A percentile compares a stretch with the other conserved stretches of the same genome.
These are phyloP conservation scores for Aurelia aurita complex sp. Pacific DNA, from an alignment of 30 jellyfish, hydroid and myxozoan species.

Conservation along the genomic window DNA sequence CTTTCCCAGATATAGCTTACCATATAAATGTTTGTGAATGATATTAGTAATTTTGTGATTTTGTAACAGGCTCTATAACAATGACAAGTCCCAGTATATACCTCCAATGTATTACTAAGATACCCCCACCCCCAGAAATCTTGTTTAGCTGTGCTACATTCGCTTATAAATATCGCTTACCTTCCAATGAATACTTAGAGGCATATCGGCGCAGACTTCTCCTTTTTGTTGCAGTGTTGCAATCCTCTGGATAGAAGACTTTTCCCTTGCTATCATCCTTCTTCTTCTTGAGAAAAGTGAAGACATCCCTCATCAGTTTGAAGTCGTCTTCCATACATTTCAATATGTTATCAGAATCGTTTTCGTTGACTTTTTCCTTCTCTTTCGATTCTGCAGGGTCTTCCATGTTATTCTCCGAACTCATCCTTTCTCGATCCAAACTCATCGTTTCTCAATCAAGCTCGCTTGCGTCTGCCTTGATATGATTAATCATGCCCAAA, in stretches of 20 bases:
- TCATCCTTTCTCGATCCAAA: too few species aligned
- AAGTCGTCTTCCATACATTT: neutral
- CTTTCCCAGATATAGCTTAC: too few species aligned
- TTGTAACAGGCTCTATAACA: too few species aligned
- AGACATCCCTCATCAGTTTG: constrained; percentile 16
- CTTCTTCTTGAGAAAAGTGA: neutral
- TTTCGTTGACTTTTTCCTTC: too few species aligned
- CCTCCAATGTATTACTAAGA: neutral
- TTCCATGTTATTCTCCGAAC: too few species aligned
- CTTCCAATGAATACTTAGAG: constrained; percentile 13
- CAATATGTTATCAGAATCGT: too few species aligned
- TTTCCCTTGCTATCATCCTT: neutral
- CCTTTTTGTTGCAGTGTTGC: neutral
- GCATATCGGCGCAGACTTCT: constrained; percentile 21
- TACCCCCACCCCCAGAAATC: neutral
- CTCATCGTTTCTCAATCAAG: too few species aligned
- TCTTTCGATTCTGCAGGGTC: too few species aligned
- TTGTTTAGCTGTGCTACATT: neutral
- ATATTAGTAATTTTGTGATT: too few species aligned
- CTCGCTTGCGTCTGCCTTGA: too few species aligned
- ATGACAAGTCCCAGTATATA: neutral
- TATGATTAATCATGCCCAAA: too few species aligned
- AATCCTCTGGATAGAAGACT: constrained; percentile 4
- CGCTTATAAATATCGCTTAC: neutral
- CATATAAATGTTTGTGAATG: too few species aligned